Base-by-base conservation (phyloP, 2,888 invertebrate genomes). In the Drosophila bunnanda region DNA sequence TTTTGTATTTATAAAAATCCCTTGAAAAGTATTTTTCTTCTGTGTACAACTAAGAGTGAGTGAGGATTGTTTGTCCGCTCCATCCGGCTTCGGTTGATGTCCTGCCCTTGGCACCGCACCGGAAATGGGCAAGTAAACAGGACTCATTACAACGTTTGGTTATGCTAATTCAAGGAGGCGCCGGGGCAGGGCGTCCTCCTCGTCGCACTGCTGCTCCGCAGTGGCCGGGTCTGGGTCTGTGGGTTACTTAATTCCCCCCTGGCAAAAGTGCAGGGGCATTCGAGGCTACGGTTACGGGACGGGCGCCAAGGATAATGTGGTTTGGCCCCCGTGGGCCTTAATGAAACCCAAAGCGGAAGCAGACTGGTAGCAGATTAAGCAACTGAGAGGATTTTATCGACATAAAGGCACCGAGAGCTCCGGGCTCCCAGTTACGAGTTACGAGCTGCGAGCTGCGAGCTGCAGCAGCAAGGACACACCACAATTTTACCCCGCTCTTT, bases 51-150 rank as follows among this genome's bases (percentile, higher is more conserved):
- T 36, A 10, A 25, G 13, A 28, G 44, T 66, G 50, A 60, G 46
- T 20, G 20, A 53, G 50, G 57, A 52, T 67, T 52, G 20, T 43
- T 32, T 56, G 56, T 39, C 32, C 44, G 46, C 34, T 39, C 54
- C 77, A 87, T 79, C 78, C 66, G 68, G 78, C 64, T 57, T 17
- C 22, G 52, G 52, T 56, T 55, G 60, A 34, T 74, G 56, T 41
- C 57, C 46, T 55, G 52, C 36, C 41, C 48, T 65, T 61, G 46
- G 61, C 32, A 60, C 76, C 84, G 38, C 75, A 81, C 81, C 81
- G 85, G 87, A 88, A 86, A 85, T 88, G 83, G 79, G 74, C 88
- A 88, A 88, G 85, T 85, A 85, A 88, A 85, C 86, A 83, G 73
- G 84, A 83, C 88, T 81, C 87, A 85, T 88, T 88, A 86, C 87